Conservation (phyloP, 2,888 invertebrate genomes). For the Chorisops tibialis region DNA sequence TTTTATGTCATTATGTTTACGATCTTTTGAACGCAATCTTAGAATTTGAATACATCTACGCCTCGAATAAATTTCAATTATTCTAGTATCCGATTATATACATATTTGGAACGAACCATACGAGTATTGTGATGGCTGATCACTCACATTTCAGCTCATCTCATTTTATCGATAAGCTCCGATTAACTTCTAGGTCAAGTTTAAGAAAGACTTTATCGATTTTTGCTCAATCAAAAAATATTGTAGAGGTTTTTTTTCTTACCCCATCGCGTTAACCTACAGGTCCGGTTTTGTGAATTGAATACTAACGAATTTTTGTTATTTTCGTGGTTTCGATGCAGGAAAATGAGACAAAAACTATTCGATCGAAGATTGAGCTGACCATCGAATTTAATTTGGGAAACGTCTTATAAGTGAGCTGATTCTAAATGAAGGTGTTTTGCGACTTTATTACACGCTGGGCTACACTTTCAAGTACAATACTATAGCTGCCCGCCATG, state of each 20-base stretch:
- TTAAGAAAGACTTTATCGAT: constrained; percentile 4
- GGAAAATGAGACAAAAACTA: neutral
- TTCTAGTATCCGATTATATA: too few species aligned
- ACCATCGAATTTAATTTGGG: neutral
- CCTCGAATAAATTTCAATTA: too few species aligned
- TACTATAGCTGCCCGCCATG: too few species aligned
- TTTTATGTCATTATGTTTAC: too few species aligned
- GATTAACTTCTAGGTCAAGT: constrained; percentile 20
- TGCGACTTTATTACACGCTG: too few species aligned
- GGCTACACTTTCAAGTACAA: too few species aligned
- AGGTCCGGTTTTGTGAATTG: constrained; percentile 25
- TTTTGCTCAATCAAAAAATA: neutral
- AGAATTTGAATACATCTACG: too few species aligned
- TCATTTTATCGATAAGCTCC: neutral
- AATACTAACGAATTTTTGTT: constrained; percentile 17
- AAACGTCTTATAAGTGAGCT: neutral
- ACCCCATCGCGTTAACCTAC: constrained; percentile 22
- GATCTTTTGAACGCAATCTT: neutral
- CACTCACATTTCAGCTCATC: too few species aligned
- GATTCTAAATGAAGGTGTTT: neutral
- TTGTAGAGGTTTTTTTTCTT: constrained; percentile 15
- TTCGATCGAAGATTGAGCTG: neutral
- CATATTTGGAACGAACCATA: too few species aligned
- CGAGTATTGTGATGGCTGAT: too few species aligned
- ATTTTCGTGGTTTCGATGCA: constrained; percentile 13